A percentile compares a stretch with the other conserved stretches of the same genome.
Conservation (phyloP, 92 coral and sea anemone genomes). For the Paragorgia papillata region DNA sequence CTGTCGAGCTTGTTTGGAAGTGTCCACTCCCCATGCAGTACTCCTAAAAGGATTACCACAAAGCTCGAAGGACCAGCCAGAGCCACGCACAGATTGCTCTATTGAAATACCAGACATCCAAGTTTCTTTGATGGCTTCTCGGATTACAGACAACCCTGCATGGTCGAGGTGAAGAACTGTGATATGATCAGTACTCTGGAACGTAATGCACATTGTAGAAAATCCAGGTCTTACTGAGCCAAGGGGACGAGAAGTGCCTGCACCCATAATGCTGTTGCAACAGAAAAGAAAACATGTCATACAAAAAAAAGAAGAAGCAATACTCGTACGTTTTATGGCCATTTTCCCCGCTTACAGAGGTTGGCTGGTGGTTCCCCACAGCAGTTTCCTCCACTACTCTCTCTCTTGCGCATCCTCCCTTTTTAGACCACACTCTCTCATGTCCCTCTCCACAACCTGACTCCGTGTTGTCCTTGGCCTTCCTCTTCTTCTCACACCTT, state of each 20-base stretch:
- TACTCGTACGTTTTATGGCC: too few species aligned
- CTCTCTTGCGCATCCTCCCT: too few species aligned
- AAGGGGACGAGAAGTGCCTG: conserved; percentile 31
- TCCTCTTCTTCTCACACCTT: too few species aligned
- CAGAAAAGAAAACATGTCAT: too few species aligned
- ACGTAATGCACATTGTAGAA: conserved; percentile 59
- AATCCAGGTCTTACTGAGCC: conserved; percentile 64
- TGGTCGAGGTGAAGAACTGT: conserved; percentile 56
- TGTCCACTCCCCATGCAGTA: conserved; percentile 24
- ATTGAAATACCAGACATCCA: conserved; percentile 58
- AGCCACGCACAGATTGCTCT: conserved; percentile 38
- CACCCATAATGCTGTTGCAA: conserved; percentile 28
- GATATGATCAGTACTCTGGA: conserved; percentile 43
- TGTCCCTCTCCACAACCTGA: too few species aligned
- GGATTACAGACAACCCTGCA: conserved; percentile 50
- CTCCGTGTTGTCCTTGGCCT: too few species aligned
- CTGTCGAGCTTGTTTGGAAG: conserved; percentile 30
- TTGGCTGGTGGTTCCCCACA: too few species aligned
- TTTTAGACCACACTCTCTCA: too few species aligned
- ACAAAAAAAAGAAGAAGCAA: not conserved
- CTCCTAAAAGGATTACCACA: conserved; percentile 20
- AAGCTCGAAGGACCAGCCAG: conserved; percentile 52
- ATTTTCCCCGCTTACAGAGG: too few species aligned
- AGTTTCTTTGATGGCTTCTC: conserved; percentile 52
- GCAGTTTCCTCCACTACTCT: too few species aligned